phyloP scores from a whole-genome alignment of 2,888 invertebrate genomes.

The Platycnemis pennipes region DNA sequence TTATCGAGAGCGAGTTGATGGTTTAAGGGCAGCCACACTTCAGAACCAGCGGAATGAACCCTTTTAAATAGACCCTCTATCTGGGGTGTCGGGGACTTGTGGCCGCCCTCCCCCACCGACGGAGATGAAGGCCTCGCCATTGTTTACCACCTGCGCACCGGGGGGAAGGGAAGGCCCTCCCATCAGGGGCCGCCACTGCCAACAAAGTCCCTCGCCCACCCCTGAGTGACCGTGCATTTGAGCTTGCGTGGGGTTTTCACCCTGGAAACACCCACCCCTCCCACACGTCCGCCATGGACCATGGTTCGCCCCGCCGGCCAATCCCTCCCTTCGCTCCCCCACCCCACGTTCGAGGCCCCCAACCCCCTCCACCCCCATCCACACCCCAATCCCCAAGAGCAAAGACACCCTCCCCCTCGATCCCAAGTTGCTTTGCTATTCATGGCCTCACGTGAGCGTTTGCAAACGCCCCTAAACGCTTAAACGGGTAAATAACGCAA shows the following conservation, averaged over 20 bases:
- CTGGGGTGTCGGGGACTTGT: slow-evolving; percentile 46
- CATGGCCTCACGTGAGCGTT: background rate
- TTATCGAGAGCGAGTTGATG: slow-evolving; percentile 56
- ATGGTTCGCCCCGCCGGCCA: background rate
- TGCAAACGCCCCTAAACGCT: slow-evolving; percentile 12
- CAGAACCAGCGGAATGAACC: slow-evolving; percentile 40
- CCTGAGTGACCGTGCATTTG: background rate
- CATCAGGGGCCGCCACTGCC: slow-evolving; percentile 19
- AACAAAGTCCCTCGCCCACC: background rate
- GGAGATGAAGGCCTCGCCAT: background rate
- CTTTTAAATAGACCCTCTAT: slow-evolving; percentile 40
- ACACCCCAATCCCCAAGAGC: background rate
- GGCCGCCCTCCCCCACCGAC: background rate
- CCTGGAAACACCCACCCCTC: slow-evolving; percentile 17
- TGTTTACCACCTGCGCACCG: slow-evolving; percentile 45
- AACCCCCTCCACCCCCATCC: background rate
- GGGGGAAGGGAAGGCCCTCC: slow-evolving; percentile 8
- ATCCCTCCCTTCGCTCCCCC: background rate
- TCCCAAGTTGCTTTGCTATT: slow-evolving; percentile 26
- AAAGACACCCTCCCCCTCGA: background rate
- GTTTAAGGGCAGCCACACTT: slow-evolving; percentile 51
- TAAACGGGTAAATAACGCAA: background rate
- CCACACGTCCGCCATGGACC: background rate
- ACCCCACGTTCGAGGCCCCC: background rate
- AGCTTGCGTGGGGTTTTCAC: slow-evolving; percentile 15